These are phyloP conservation scores for Myxocyprinus asiaticus DNA, from an alignment of 2,113 vertebrate genomes.

Conservation along the genomic window DNA sequence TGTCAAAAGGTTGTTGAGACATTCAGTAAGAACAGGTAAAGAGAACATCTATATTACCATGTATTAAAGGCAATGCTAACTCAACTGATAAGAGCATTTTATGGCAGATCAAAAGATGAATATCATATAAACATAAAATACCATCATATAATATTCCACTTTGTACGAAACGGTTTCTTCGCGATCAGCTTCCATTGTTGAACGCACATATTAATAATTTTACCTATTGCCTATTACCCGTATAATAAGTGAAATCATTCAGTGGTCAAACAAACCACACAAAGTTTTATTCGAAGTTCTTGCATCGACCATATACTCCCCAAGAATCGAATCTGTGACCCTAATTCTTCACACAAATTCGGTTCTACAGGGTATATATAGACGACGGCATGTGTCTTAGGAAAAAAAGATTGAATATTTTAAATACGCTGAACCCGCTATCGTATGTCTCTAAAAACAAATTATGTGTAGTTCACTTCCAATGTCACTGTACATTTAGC, in stretches of 20 bases:
- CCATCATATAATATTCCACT: too few relatives aligned
- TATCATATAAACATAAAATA: too few relatives aligned
- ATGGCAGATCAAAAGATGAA: too few relatives aligned
- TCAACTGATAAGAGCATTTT: too few relatives aligned
- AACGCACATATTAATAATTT: too few relatives aligned
- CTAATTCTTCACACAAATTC: slow-evolving; percentile 87
- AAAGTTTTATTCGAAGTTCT: slow-evolving; percentile 85
- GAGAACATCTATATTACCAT: too few relatives aligned
- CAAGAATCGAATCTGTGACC: slow-evolving; percentile 99
- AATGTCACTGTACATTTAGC: neutral
- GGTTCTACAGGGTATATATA: slow-evolving; percentile 93
- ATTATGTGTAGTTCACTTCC: neutral
- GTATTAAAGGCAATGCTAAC: too few relatives aligned
- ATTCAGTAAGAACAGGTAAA: too few relatives aligned
- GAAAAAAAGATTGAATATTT: neutral
- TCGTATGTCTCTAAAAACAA: neutral
- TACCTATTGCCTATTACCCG: too few relatives aligned
- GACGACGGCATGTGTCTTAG: slow-evolving; percentile 61
- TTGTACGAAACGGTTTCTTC: too few relatives aligned
- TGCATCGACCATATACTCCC: slow-evolving; percentile 99
- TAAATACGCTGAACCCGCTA: neutral
- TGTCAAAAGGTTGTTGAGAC: too few relatives aligned
- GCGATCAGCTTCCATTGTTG: too few relatives aligned
- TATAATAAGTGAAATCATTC: neutral
- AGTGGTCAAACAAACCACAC: neutral